Evolutionary conservation across 1,140 invertebrate species (phyloP), one percentile per base, ranked within the genome.

Genomic region (Theocolax elegans): DNA sequence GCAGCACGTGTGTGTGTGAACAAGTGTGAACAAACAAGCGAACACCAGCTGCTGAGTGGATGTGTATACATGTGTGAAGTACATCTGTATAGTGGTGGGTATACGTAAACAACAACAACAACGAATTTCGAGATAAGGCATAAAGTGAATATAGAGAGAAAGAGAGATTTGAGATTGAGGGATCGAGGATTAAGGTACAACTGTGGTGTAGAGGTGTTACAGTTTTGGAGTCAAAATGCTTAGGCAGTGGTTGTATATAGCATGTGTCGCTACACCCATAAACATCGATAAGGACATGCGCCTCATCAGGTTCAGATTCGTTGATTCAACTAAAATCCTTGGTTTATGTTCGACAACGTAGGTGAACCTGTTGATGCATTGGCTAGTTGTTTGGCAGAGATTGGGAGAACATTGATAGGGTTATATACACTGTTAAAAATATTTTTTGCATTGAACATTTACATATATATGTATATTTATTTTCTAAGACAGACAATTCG

Each of bases 21-120:
- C 56, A 15, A 81, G 77, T 81, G 79, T 83, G 76, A 81, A 84
- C 79, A 83, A 81, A 85, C 80, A 85, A 85, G 82, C 82, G 81
- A 82, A 84, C 80, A 84, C 77, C 82, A 83, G 81, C 83, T 84
- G 81, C 82, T 83, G 77, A 75, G 74, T 79, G 74, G 79, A 63
- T 58, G 71, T 75, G 69, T 67, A 56, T 72, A 72, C 76, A 65
- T 75, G 79, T 79, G 77, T 40, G 75, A 76, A 65, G 76, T 73
- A 76, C 3, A 25, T 71, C 25, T 56, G 48, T 38, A 44, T 56
- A 67, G 44, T 72, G 23, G 46, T 58, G 42, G 46, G 13, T 49
- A 15, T 6, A 38, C 27, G 38, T 46, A 71, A 40, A 51, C 31
- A n/a, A n/a, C n/a, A n/a, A 53, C 38, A 60, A 60, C 42, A 54